Base-by-base conservation (phyloP, 2,888 invertebrate species). In the Acanthopleura granulata region DNA sequence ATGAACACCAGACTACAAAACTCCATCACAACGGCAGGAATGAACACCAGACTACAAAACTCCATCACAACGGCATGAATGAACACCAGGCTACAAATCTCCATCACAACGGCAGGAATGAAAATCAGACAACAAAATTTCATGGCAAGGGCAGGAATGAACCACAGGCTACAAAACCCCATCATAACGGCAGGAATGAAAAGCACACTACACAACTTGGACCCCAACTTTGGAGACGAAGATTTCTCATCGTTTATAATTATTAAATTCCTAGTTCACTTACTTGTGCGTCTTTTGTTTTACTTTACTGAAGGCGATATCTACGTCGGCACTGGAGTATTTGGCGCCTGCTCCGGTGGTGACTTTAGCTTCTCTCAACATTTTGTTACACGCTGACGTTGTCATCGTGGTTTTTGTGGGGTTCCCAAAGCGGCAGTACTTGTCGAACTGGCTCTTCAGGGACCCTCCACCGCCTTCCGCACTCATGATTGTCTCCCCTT, bases 331-430 rank as follows among this genome's bases (percentile, higher is more conserved):
- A 27, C 71, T 71, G 71, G 49, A 30, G n/a, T 71, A 71, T 49
- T 71, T 71, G 6, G 71, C 1, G 14, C 71, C 71, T 16, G 71
- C 6, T 1, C 71, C 71, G 1, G 49, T 71, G 16, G 71, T 71
- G 16, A 71, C 71, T 49, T 71, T 71, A 3, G 71, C 50, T n/a
- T 71, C 71, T 22, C 71, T 40, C 40, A 71, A 40, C 49, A 71
- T 40, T 49, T 71, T 71, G 25, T 71, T 71, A 49, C 71, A 71
- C 16, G 71, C 40, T 14, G 71, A 71, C 3, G 71, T 71, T 71
- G 71, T 71, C 71, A 71, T 71, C 22, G 71, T 71, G 40, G 71
- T 71, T 49, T 71, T 71, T 6, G 40, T 71, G n/a, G 71, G 71
- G 40, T 71, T 71, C 9, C 71, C 71, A 49, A 71, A 71, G n/a